Conservation (phyloP, 1,140 invertebrate species). For the Drosophila persimilis region DNA sequence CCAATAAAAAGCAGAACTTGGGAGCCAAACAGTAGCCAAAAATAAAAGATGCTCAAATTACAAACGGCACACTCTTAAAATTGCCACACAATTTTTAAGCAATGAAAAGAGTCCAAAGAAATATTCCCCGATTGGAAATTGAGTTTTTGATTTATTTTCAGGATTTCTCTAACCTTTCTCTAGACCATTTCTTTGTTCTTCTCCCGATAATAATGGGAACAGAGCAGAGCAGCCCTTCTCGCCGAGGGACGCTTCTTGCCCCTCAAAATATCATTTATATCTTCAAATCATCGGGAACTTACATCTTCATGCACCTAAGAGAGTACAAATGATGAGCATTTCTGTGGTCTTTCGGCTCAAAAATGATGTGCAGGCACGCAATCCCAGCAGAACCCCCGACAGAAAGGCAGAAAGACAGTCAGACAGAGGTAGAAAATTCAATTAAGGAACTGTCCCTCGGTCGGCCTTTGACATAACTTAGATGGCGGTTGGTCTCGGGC, state of each 20-base stretch:
- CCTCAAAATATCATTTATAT: constrained; percentile 19
- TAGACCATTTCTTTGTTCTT: too few species aligned
- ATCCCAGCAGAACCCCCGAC: constrained; percentile 1
- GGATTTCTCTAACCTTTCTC: too few species aligned
- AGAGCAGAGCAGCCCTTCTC: not conserved
- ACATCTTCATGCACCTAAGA: constrained; percentile 31
- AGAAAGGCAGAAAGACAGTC: too few species aligned
- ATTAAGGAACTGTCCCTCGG: constrained; percentile 65
- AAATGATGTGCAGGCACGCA: constrained; percentile 36
- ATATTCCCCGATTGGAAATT: too few species aligned
- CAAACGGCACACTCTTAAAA: constrained; percentile 22
- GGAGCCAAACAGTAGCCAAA: constrained; percentile 46
- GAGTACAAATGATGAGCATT: constrained; percentile 12
- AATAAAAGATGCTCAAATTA: constrained; percentile 41
- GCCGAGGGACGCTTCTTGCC: not conserved
- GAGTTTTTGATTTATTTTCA: too few species aligned
- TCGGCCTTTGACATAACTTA: constrained; percentile 65
- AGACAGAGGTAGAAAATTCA: constrained; percentile 51
- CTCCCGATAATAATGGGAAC: too few species aligned
- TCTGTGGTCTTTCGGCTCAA: not conserved
- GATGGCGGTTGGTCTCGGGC: constrained; percentile 44
- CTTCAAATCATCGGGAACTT: constrained; percentile 1
- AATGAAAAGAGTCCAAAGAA: too few species aligned
- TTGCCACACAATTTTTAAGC: too few species aligned
- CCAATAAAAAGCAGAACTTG: constrained; percentile 33